These are phyloP conservation scores for Montifringilla adamsi DNA, from an alignment of 2,113 vertebrate genomes.

Conservation along the genomic window DNA sequence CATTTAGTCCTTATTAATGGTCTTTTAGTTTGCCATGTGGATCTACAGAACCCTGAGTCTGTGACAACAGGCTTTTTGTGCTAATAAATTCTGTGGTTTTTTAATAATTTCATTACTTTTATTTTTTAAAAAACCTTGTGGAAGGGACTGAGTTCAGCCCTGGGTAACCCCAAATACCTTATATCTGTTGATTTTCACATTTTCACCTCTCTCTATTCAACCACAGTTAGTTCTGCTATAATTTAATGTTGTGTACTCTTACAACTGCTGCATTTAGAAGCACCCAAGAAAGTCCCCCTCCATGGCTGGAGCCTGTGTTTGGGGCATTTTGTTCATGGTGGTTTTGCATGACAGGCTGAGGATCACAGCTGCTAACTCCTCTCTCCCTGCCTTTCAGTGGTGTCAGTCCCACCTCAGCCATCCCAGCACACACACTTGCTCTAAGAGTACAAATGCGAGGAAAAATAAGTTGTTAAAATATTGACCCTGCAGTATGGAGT, in stretches of 20 bases:
- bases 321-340: background rate
- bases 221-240: background rate
- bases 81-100: background rate
- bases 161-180: background rate
- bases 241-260: background rate
- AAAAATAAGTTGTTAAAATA: constrained; percentile 52
- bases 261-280: background rate
- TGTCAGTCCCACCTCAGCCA: background rate
- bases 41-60: background rate
- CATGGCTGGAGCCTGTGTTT: background rate
- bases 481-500: background rate
- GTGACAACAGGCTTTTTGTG: background rate
- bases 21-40: background rate
- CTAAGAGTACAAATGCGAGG: background rate
- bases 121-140: background rate
- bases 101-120: background rate
- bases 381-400: background rate
- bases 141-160: background rate
- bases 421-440: background rate
- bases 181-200: background rate
- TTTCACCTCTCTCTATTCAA: background rate
- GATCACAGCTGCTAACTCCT: background rate
- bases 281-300: background rate
- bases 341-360: background rate
- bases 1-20: background rate